These are phyloP conservation scores for Argyresthia goedartella DNA, from an alignment of 2,888 invertebrate genomes.

Conservation along the genomic window DNA sequence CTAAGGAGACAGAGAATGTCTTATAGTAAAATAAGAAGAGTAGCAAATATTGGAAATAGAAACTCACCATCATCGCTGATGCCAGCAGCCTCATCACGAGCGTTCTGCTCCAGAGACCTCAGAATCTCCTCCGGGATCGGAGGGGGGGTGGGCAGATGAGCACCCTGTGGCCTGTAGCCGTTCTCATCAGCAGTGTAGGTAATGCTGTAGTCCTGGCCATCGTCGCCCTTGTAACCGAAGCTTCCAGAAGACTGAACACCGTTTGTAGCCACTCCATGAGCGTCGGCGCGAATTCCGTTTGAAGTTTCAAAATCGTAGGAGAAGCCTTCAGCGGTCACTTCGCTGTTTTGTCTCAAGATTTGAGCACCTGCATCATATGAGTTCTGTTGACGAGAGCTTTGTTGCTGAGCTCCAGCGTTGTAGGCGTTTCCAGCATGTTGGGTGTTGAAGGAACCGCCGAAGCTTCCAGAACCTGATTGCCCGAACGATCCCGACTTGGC, in stretches of 20 bases:
- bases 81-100: constrained; percentile 61
- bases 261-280: constrained; percentile 54
- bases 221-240: constrained; percentile 62
- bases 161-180: constrained; percentile 56
- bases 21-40: too few species aligned
- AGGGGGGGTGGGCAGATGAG: constrained; percentile 60
- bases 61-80: constrained; percentile 61
- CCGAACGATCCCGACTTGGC: constrained; percentile 11
- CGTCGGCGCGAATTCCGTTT: constrained; percentile 61
- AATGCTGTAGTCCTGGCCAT: constrained; percentile 64
- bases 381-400: constrained; percentile 19
- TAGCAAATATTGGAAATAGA: neutral
- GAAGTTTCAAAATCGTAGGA: constrained; percentile 61
- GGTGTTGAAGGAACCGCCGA: constrained; percentile 14
- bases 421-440: constrained; percentile 26
- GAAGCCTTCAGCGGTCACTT: constrained; percentile 59
- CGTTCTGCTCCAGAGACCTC: constrained; percentile 61
- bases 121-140: constrained; percentile 62
- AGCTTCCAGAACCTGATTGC: constrained; percentile 17
- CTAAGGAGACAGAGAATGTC: too few species aligned
- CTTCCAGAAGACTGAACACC: constrained; percentile 63
- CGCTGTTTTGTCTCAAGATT: constrained; percentile 50
- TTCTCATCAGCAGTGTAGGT: constrained; percentile 64
- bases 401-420: constrained; percentile 21
- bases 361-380: constrained; percentile 51